Evolutionary conservation across 2,797 vertebrate species (phyloP).

Genomic region (Phalanger gymnotis): DNA sequence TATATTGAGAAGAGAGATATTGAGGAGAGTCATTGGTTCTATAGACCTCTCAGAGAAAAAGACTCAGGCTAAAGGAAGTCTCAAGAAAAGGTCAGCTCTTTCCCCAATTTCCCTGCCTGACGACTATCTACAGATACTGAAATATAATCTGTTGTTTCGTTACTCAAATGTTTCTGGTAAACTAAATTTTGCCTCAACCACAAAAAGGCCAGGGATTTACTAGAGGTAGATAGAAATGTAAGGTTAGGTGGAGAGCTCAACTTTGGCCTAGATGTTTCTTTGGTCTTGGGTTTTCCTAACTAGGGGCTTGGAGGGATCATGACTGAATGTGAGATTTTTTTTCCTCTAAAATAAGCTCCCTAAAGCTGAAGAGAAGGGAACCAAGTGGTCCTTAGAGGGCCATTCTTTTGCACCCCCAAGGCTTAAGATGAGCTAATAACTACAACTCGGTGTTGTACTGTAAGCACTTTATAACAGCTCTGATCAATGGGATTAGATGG

Average conservation of each 20-base stretch:
- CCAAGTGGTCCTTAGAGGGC: not conserved
- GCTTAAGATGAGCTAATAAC: not conserved
- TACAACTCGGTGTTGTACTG: not conserved
- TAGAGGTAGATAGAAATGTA: not conserved
- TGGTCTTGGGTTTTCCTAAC: not conserved
- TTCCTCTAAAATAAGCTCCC: not conserved
- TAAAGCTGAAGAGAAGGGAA: not conserved
- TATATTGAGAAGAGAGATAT: not conserved
- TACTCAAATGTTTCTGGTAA: not conserved
- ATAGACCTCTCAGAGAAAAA: not conserved
- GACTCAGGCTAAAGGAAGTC: not conserved
- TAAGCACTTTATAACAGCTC: not conserved
- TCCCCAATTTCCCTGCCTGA: not conserved
- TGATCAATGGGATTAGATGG: not conserved
- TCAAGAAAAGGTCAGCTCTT: not conserved
- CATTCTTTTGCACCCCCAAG: not conserved
- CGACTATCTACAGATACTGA: not conserved
- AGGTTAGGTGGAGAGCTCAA: not conserved
- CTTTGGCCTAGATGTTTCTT: not conserved
- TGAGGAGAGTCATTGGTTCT: not conserved
- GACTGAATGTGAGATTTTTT: not conserved
- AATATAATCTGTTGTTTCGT: not conserved
- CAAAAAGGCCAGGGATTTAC: not conserved
- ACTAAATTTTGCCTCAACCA: not conserved
- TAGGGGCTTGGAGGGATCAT: not conserved